phyloP scores from a whole-genome alignment of 2,113 vertebrate species.

The Serinus canaria region DNA sequence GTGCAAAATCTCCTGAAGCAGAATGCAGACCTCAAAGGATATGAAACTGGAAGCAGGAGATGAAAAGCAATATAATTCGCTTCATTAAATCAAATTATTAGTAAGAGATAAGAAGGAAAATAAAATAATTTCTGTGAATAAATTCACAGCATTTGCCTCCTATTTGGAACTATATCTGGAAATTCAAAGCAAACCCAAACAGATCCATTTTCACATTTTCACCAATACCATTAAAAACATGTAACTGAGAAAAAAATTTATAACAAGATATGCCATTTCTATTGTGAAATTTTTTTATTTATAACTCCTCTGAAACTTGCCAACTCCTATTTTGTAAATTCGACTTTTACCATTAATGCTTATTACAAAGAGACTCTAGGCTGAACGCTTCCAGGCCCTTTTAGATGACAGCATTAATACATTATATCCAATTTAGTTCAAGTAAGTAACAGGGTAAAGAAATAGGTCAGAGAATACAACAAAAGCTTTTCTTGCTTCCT shows the following conservation, averaged over 20 bases:
- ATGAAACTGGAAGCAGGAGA: background rate
- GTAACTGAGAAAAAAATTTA: background rate
- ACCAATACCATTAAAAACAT: background rate
- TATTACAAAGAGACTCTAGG: background rate
- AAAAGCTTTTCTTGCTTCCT: background rate
- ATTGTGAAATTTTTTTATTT: background rate
- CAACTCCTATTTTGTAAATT: background rate
- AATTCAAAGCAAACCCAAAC: background rate
- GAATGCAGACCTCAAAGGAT: conserved; percentile 8
- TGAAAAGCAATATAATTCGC: background rate
- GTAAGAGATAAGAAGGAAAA: background rate
- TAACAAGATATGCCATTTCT: background rate
- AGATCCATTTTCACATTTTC: background rate
- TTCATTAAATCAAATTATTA: background rate
- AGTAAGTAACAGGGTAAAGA: conserved; percentile 13
- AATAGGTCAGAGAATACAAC: conserved; percentile 30
- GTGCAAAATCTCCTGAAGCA: conserved; percentile 46
- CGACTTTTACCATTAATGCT: background rate
- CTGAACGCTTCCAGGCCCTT: background rate
- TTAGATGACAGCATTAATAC: background rate
- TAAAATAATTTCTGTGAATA: background rate
- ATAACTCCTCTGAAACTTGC: background rate
- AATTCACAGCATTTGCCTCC: background rate
- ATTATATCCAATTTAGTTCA: background rate
- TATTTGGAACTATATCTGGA: background rate